Percentiles rank a stretch among this genome's conserved stretches.
These are phyloP conservation scores for Caenorhabditis sulstoni DNA, from an alignment of 2,888 invertebrate species.

Conservation along the genomic window DNA sequence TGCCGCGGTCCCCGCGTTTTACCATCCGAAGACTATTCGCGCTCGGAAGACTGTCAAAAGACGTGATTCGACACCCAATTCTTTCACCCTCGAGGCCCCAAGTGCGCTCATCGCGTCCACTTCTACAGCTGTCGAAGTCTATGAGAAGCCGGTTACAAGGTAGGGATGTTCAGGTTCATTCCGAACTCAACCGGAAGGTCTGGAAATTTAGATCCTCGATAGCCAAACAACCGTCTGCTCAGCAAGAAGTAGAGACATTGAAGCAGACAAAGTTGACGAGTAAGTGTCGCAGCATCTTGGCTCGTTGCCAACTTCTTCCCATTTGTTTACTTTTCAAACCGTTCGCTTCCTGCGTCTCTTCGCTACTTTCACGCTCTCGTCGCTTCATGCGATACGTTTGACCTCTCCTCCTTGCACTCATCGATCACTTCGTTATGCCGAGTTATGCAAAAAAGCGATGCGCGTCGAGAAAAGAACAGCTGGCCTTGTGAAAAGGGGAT, in stretches of 20 bases:
- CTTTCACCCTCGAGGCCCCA: conserved; percentile 26
- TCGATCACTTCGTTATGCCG: conserved; percentile 46
- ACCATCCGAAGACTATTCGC: conserved; percentile 30
- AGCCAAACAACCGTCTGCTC: conserved; percentile 8
- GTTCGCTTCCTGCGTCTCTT: conserved; percentile 17
- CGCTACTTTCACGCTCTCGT: background rate
- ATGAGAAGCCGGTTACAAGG: conserved; percentile 58
- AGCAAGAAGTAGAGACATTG: conserved; percentile 19
- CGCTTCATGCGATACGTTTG: conserved; percentile 30
- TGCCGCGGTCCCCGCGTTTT: conserved; percentile 36
- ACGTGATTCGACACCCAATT: conserved; percentile 18
- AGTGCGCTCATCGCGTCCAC: conserved; percentile 27
- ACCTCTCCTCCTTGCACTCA: conserved; percentile 34
- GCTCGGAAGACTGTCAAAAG: conserved; percentile 17
- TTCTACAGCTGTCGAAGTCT: conserved; percentile 1
- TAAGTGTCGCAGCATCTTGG: conserved; percentile 43
- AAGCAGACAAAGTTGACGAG: conserved; percentile 57
- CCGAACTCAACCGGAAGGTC: background rate
- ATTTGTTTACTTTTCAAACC: conserved; percentile 31
- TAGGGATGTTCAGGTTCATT: conserved; percentile 23
- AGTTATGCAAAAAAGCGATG: conserved; percentile 40
- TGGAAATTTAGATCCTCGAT: conserved; percentile 15
- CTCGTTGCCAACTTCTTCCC: conserved; percentile 4
- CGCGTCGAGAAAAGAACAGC: conserved; percentile 51
- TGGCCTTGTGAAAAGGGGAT: conserved; percentile 10